A percentile compares a stretch with the other conserved stretches of the same genome.
Conservation (phyloP, 2,113 vertebrate species). For the Haplochromis burtoni region DNA sequence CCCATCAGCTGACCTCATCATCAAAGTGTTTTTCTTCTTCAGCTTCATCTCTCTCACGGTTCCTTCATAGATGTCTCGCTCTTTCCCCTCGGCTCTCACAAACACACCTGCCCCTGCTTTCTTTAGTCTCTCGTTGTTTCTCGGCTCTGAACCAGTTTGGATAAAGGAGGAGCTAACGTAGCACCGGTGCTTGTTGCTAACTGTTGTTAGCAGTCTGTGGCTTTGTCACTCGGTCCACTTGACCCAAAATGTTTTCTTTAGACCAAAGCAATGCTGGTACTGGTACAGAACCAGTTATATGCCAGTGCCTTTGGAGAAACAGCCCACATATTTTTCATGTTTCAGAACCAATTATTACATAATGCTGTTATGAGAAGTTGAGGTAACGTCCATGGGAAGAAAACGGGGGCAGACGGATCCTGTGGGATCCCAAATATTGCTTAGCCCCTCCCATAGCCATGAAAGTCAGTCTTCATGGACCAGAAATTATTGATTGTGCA, state of each 20-base stretch:
- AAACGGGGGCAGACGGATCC: accelerated
- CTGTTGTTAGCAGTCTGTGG: too few species aligned
- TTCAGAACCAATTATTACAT: background rate
- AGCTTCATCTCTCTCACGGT: conserved; percentile 13
- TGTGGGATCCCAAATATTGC: background rate
- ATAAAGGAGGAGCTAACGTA: accelerated
- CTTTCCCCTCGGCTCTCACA: background rate
- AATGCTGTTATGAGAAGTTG: background rate
- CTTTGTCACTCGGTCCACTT: background rate
- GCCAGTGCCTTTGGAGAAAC: background rate
- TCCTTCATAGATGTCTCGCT: background rate
- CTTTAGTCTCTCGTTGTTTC: background rate
- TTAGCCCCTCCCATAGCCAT: background rate
- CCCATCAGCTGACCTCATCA: conserved; percentile 49
- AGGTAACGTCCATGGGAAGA: background rate
- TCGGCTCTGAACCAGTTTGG: background rate
- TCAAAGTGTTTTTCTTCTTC: conserved; percentile 31
- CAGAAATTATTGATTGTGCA: background rate
- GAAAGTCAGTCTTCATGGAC: accelerated
- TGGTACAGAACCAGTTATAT: background rate
- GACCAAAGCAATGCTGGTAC: background rate
- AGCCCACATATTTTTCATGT: background rate
- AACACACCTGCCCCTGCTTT: background rate
- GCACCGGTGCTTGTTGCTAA: background rate
- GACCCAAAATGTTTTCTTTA: background rate